These are phyloP conservation scores for Zoanthus solanderi DNA, from an alignment of 92 coral and sea anemone species.

Conservation along the genomic window DNA sequence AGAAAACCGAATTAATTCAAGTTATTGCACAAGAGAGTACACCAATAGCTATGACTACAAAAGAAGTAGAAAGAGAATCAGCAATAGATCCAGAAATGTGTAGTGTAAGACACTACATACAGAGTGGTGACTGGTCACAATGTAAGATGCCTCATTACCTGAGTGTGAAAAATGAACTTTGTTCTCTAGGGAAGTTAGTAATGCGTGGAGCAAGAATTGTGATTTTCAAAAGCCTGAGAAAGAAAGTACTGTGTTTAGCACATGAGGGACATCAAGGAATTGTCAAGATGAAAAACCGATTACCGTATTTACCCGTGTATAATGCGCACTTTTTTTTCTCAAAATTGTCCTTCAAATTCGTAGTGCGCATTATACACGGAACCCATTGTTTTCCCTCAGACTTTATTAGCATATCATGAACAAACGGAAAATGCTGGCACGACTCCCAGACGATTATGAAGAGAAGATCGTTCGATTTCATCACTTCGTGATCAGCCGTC, in stretches of 20 bases:
- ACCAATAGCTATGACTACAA: not conserved
- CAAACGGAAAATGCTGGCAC: too few relatives aligned
- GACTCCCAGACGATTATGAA: too few relatives aligned
- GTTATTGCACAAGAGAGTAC: not conserved
- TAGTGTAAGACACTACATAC: not conserved
- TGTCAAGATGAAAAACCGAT: not conserved
- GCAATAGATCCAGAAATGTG: not conserved
- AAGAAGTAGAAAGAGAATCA: not conserved
- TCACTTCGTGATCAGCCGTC: too few relatives aligned
- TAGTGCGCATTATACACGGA: too few relatives aligned
- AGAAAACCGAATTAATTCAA: not conserved
- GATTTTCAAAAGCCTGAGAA: not conserved
- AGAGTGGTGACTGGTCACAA: not conserved
- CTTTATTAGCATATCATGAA: too few relatives aligned
- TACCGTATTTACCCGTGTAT: too few relatives aligned
- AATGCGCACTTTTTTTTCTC: too few relatives aligned
- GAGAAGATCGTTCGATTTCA: too few relatives aligned
- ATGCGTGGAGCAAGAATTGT: not conserved
- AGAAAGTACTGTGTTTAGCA: not conserved
- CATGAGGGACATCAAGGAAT: not conserved
- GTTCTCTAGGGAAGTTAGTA: not conserved
- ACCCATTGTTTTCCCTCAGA: too few relatives aligned
- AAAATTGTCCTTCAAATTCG: too few relatives aligned
- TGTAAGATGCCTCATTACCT: not conserved
- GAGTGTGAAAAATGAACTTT: not conserved